Base-by-base conservation (phyloP, 2,113 vertebrate genomes). In the Thalassarche chlororhynchos region DNA sequence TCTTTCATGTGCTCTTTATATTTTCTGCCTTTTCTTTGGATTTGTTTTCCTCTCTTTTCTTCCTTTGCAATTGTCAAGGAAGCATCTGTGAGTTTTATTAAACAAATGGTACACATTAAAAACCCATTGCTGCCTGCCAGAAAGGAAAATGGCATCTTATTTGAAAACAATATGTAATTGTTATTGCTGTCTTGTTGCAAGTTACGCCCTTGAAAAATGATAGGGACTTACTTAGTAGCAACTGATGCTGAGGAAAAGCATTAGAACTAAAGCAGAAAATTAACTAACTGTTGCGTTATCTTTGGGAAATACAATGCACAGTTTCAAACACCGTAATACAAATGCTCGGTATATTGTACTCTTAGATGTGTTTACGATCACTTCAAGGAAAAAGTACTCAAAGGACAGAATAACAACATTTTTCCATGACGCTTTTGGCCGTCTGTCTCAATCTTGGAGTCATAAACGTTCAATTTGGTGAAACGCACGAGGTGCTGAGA, bases 31-130 rank as follows among this genome's bases (percentile, higher is more conserved):
- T 84, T 90, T 89, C 84, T 84, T 75, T 61, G 49, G 11, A 57
- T 85, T 93, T 88, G 60, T 89, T 96, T 95, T 80, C 40, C 31
- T 79, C 60, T 84, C 47, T 94, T 79, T 83, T 66, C 64, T 94
- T 91, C 44, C 40, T 62, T 84, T 93, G 72, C 74, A 94, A 77
- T 81, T 96, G 79, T 96, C 79, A 93, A 60, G 54, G 54, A 94
- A 96, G 91, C 91, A 97, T 97, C 95, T 97, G 93, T 57, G 74
- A 83, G 74, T 84, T 80, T 94, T 71, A 76, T 69, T 90, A 95
- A 95, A 96, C 89, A 97, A 97, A 95, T 95, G 87, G 75, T 95
- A 36, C 46, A 47, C 83, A 96, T 95, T 95, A 97, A 96, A 96
- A 95, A 14, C 44, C 25, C 66, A 75, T 51, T 31, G 29, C 84